Evolutionary conservation across 2,888 invertebrate species (phyloP), one percentile per base, ranked within the genome.

Genomic region (Morinoia aosen): DNA sequence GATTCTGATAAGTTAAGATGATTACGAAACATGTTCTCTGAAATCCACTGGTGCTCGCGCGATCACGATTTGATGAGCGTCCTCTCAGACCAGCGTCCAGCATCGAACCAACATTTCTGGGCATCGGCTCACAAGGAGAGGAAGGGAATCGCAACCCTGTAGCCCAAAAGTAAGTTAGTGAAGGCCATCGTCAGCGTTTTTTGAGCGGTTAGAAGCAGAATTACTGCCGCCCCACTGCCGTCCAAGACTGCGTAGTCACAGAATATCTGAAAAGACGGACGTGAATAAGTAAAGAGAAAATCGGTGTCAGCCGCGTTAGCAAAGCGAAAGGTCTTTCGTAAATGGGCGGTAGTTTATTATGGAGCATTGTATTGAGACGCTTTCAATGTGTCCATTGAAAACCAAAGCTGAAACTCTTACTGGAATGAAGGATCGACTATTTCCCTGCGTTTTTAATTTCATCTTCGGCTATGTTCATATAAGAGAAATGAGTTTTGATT

Each of bases 21-120:
- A 95, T 91, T 96, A 95, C 94, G 91, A 95, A 95, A 96, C 95
- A 95, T 95, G 95, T 76, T 95, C 96, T 95, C 95, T 96, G 96
- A 48, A 48, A 95, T 58, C n/a, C 95, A 56, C 39, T 33, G 88
- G 88, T 56, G 88, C 40, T 95, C 48, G 95, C 76, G 48, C 10
- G 93, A 48, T 95, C 88, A 76, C 76, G 76, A 76, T 76, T 33
- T 25, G 76, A 76, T 33, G 25, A 76, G 19, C 76, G 76, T 76
- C 33, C 76, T 76, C 76, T 25, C 25, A 33, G 76, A 10, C 76
- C 33, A 76, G 25, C 76, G 76, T 76, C 76, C 25, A 76, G 76
- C 76, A 33, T 76, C 76, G 76, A 33, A 76, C 76, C 76, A 76
- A 76, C 76, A 33, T 33, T 76, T 76, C 57, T 33, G 33, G 58